Percentiles rank a stretch among this genome's conserved stretches.
These are phyloP conservation scores for Umimayanthus kanabou DNA, from an alignment of 92 coral and sea anemone species.

Conservation along the genomic window DNA sequence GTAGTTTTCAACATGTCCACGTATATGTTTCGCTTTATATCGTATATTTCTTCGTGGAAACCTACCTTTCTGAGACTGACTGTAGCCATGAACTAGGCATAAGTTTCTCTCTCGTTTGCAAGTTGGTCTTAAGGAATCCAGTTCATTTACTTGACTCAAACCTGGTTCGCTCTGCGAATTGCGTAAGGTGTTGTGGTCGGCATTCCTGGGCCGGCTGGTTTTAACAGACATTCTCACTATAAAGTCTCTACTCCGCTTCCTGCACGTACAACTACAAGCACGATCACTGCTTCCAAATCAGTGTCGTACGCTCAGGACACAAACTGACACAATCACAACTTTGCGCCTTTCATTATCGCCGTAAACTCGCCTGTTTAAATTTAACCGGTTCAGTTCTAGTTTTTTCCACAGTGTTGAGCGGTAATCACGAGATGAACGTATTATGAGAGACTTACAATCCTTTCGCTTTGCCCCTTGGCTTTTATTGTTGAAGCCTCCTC, in stretches of 20 bases:
- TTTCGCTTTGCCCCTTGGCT: background rate
- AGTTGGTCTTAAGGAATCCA: background rate
- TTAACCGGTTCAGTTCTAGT: too few relatives aligned
- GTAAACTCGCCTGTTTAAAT: too few relatives aligned
- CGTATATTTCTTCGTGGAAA: background rate
- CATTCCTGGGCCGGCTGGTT: background rate
- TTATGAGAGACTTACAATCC: background rate
- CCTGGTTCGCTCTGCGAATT: conserved; percentile 13
- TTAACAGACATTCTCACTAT: background rate
- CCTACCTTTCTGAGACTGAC: conserved; percentile 5
- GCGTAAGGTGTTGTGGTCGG: background rate
- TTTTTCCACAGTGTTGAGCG: background rate
- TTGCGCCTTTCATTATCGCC: too few relatives aligned
- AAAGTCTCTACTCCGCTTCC: background rate
- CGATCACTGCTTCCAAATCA: too few relatives aligned
- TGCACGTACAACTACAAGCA: background rate
- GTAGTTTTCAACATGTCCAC: background rate
- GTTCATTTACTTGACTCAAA: background rate
- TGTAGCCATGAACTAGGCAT: background rate
- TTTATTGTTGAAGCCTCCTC: background rate
- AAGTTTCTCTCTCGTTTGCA: background rate
- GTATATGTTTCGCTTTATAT: background rate
- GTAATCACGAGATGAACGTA: background rate
- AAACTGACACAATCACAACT: too few relatives aligned
- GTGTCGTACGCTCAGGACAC: too few relatives aligned